These are phyloP conservation scores for Heliconius ethilla DNA, from an alignment of 2,888 invertebrate genomes.

Conservation along the genomic window DNA sequence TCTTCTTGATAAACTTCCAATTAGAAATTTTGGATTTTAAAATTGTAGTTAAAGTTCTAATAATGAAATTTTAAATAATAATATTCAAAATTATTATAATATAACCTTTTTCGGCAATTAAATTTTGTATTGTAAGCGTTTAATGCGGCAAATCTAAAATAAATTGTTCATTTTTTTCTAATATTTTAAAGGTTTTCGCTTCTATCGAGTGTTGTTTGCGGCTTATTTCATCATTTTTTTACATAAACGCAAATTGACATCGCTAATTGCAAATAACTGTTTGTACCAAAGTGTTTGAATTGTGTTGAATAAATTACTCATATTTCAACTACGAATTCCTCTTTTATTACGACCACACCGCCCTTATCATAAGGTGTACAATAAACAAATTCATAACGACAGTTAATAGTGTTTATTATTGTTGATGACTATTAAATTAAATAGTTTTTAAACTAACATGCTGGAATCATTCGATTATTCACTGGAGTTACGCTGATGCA, in stretches of 20 bases:
- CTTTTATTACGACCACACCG: conserved; percentile 59
- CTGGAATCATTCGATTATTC: conserved; percentile 41
- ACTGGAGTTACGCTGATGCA: conserved; percentile 66
- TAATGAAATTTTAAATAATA: conserved; percentile 61
- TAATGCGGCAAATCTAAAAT: conserved; percentile 42
- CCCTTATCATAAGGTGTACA: conserved; percentile 31
- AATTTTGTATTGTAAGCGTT: conserved; percentile 43
- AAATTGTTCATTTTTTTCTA: conserved; percentile 51
- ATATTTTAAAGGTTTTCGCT: conserved; percentile 63
- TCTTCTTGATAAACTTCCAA: conserved; percentile 76
- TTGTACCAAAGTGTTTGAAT: conserved; percentile 83
- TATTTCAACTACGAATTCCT: conserved; percentile 68
- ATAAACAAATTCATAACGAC: conserved; percentile 54
- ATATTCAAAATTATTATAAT: conserved; percentile 58
- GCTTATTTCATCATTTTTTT: conserved; percentile 61
- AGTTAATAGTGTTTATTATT: conserved; percentile 61
- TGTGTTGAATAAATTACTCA: conserved; percentile 82
- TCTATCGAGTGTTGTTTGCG: conserved; percentile 69
- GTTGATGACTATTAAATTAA: conserved; percentile 54
- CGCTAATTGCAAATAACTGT: conserved; percentile 76
- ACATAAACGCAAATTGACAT: conserved; percentile 60
- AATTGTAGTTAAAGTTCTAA: conserved; percentile 64
- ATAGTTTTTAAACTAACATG: conserved; percentile 59
- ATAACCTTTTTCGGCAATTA: conserved; percentile 51
- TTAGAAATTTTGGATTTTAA: conserved; percentile 69